Conservation (phyloP, 2,113 vertebrate species). For the Arothron firmamentum region DNA sequence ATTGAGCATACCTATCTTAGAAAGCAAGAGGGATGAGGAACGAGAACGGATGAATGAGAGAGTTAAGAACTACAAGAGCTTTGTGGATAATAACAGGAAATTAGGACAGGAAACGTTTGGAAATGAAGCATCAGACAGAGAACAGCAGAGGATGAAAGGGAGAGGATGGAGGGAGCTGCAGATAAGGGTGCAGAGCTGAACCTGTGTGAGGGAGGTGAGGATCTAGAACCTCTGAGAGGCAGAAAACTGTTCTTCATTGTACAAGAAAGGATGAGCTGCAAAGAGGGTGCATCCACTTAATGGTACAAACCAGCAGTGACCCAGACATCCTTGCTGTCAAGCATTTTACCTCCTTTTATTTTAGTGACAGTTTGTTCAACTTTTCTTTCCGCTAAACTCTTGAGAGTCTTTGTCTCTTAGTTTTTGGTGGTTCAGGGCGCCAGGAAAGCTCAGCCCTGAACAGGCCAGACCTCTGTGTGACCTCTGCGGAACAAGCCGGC, state of each 20-base stretch:
- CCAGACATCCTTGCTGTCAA: not conserved
- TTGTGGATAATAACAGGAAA: slow-evolving; percentile 71
- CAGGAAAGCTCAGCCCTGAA: slow-evolving; percentile 29
- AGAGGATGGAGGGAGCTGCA: slow-evolving; percentile 38
- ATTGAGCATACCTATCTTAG: slow-evolving; percentile 73
- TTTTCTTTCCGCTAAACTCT: slow-evolving; percentile 10
- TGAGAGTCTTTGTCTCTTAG: slow-evolving; percentile 26
- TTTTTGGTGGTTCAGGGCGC: slow-evolving; percentile 13
- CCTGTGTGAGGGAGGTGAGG: slow-evolving; percentile 26
- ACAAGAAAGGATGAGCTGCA: not conserved
- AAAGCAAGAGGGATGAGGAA: slow-evolving; percentile 22
- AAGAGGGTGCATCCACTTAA: not conserved
- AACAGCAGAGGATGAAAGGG: slow-evolving; percentile 58
- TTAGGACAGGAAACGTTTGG: slow-evolving; percentile 71
- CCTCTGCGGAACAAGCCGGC: no score
- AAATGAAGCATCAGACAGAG: slow-evolving; percentile 42
- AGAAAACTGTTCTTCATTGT: no score
- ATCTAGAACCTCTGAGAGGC: slow-evolving; percentile 21
- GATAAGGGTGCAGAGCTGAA: slow-evolving; percentile 39
- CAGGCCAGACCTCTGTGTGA: slow-evolving; percentile 25
- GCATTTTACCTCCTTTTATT: slow-evolving; percentile 14
- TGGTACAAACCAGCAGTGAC: not conserved
- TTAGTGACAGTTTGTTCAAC: not conserved
- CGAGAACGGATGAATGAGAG: slow-evolving; percentile 35
- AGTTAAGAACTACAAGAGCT: slow-evolving; percentile 42